Percentiles rank a stretch among this genome's conserved stretches.
Evolutionary conservation across 2,888 invertebrate species (phyloP).

Genomic region (Hirtodrosophila histrioides): DNA sequence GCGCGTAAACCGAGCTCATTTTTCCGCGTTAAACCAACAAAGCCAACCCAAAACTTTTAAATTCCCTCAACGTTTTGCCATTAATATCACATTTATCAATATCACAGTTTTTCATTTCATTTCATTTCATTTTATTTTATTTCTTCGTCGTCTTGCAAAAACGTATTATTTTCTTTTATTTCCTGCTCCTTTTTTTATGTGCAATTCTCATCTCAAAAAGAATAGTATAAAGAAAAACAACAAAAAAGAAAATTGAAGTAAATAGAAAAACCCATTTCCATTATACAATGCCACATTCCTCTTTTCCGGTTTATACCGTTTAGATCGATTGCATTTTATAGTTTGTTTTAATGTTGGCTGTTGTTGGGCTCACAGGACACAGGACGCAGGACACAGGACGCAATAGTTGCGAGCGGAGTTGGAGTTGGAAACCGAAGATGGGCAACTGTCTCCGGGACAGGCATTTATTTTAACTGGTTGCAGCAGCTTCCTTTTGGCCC

Average conservation of each 20-base stretch:
- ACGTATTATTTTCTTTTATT: conserved; percentile 63
- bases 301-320: conserved; percentile 77
- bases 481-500: conserved; percentile 56
- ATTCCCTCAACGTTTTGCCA: conserved; percentile 71
- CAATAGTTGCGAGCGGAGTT: conserved; percentile 36
- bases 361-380: conserved; percentile 31
- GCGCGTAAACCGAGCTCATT: conserved; percentile 64
- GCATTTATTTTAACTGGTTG: conserved; percentile 55
- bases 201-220: conserved; percentile 56
- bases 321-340: conserved; percentile 82
- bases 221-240: conserved; percentile 27
- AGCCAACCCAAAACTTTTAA: conserved; percentile 65
- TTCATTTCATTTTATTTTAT: conserved; percentile 53
- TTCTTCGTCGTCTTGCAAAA: conserved; percentile 57
- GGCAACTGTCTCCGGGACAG: conserved; percentile 60
- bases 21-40: conserved; percentile 53
- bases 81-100: conserved; percentile 78
- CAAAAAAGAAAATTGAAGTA: conserved; percentile 35
- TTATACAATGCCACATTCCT: conserved; percentile 77
- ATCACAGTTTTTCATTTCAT: conserved; percentile 78
- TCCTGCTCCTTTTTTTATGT: conserved; percentile 43
- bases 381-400: conserved; percentile 21
- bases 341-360: conserved; percentile 75
- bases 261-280: conserved; percentile 72
- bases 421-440: conserved; percentile 34